Conservation (phyloP, 1,140 invertebrate species). For the Bombus superbus region DNA sequence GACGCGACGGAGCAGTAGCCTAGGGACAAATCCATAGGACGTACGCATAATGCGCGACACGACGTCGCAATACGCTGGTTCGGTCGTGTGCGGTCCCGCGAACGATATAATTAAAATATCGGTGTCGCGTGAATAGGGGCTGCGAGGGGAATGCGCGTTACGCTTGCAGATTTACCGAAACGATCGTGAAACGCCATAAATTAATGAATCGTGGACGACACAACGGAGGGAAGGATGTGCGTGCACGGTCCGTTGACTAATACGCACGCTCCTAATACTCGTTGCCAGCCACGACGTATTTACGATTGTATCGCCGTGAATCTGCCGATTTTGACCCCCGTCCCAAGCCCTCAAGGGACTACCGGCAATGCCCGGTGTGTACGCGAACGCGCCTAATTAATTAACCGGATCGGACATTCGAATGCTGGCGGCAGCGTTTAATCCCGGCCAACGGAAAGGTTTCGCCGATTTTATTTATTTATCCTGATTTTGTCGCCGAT, state of each 20-base stretch:
- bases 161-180: conserved; percentile 38
- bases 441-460: conserved; percentile 23
- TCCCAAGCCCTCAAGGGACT: conserved; percentile 18
- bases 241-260: conserved; percentile 27
- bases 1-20: not conserved
- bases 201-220: conserved; percentile 37
- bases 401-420: conserved; percentile 49
- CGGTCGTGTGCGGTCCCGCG: not conserved
- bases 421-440: conserved; percentile 2
- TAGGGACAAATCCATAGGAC: not conserved
- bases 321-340: conserved; percentile 48
- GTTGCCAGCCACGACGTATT: conserved; percentile 40
- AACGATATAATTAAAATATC: conserved; percentile 41
- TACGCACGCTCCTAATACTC: conserved; percentile 34
- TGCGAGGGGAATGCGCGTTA: conserved; percentile 12
- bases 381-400: conserved; percentile 39
- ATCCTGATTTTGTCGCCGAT: not conserved
- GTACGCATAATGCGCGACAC: not conserved
- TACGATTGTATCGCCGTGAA: conserved; percentile 52
- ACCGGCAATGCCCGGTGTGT: not conserved
- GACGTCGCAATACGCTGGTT: not conserved
- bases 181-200: conserved; percentile 48
- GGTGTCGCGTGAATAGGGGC: not conserved
- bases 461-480: conserved; percentile 32
- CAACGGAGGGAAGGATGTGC: conserved; percentile 28